These are phyloP conservation scores for Globodera ellingtonae DNA, from an alignment of 1,140 invertebrate genomes.

Conservation along the genomic window DNA sequence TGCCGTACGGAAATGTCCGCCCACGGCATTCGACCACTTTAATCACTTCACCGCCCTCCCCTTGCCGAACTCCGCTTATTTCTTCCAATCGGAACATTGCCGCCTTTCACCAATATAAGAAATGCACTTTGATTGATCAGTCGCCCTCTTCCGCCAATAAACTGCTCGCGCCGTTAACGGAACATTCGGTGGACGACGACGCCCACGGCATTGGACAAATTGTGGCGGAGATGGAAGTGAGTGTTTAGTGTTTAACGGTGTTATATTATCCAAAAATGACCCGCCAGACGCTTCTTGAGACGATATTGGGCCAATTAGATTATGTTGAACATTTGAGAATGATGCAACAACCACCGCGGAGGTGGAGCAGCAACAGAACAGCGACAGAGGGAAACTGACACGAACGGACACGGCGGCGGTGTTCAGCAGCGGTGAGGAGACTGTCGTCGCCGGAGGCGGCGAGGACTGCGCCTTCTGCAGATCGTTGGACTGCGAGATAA, in stretches of 20 bases:
- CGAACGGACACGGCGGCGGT: slow-evolving; percentile 7
- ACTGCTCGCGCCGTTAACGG: neutral
- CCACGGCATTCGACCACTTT: neutral
- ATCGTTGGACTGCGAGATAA: slow-evolving; percentile 64
- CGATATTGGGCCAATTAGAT: neutral
- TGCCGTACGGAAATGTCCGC: too few relatives aligned
- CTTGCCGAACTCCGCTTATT: neutral
- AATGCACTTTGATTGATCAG: neutral
- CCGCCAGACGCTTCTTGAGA: too few relatives aligned
- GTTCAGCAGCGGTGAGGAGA: neutral
- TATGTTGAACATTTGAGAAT: neutral
- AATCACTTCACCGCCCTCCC: neutral
- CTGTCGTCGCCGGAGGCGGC: neutral
- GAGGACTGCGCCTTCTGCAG: slow-evolving; percentile 59
- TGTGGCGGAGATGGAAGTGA: neutral
- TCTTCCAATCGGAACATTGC: neutral
- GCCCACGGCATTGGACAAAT: neutral
- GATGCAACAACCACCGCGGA: neutral
- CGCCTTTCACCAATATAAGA: neutral
- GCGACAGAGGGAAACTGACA: neutral
- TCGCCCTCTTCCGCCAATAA: slow-evolving; percentile 3
- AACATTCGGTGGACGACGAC: neutral
- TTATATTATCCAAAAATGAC: neutral
- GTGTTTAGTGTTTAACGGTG: neutral
- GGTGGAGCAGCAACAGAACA: neutral